phyloP scores from a whole-genome alignment of 2,797 vertebrate genomes.

The Oreochromis mossambicus region DNA sequence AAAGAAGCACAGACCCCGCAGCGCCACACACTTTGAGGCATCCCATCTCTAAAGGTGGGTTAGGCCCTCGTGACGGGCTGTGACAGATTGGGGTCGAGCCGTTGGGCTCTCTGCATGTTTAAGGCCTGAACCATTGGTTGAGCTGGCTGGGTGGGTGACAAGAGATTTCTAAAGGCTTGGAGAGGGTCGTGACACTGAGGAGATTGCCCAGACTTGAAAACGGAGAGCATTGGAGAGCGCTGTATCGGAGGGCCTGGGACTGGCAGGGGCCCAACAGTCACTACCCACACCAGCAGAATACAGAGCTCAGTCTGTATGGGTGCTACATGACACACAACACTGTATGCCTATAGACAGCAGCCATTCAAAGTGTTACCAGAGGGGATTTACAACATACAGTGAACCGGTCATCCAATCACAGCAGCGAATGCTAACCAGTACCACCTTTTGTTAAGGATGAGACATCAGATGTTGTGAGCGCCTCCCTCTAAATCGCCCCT shows the following conservation, averaged over 20 bases:
- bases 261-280: constrained; percentile 52
- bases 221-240: constrained; percentile 28
- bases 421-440: constrained; percentile 64
- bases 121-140: constrained; percentile 31
- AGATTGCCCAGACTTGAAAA: constrained; percentile 54
- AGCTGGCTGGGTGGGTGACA: constrained; percentile 54
- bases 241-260: constrained; percentile 48
- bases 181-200: constrained; percentile 63
- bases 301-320: constrained; percentile 42
- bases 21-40: constrained; percentile 49
- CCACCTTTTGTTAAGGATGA: constrained; percentile 57
- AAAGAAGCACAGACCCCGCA: constrained; percentile 12
- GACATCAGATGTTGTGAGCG: constrained; percentile 63
- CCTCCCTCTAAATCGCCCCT: constrained; percentile 59
- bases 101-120: constrained; percentile 49
- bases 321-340: constrained; percentile 30
- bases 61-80: constrained; percentile 60
- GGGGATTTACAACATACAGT: constrained; percentile 63
- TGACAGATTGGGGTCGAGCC: constrained; percentile 71
- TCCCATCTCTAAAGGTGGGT: constrained; percentile 48
- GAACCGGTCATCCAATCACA: constrained; percentile 24
- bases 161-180: constrained; percentile 65
- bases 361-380: constrained; percentile 58
- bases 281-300: constrained; percentile 39
- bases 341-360: constrained; percentile 31